A percentile compares a stretch with the other conserved stretches of the same genome.
Conservation (phyloP, 2,888 invertebrate species). For the Drosophila melanosoma region DNA sequence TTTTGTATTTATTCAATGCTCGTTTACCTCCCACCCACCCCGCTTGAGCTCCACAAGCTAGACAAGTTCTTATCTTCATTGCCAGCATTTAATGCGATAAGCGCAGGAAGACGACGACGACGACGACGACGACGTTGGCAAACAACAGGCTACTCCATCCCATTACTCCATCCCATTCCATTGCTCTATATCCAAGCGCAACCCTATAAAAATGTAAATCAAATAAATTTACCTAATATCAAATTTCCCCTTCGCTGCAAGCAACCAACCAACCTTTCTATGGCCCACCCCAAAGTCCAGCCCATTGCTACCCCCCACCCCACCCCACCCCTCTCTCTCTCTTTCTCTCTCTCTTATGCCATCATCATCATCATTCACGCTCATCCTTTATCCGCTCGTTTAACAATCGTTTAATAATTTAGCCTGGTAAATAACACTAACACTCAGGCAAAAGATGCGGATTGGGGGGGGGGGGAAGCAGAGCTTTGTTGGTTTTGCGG, state of each 20-base stretch:
- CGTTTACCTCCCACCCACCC: conserved; percentile 6
- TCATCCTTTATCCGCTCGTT: conserved; percentile 82
- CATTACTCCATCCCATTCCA: conserved; percentile 13
- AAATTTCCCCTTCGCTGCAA: conserved; percentile 76
- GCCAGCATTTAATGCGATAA: conserved; percentile 79
- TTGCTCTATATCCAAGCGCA: conserved; percentile 35
- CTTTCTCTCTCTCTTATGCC: conserved; percentile 26
- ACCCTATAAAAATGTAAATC: conserved; percentile 81
- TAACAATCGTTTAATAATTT: conserved; percentile 83
- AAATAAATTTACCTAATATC: conserved; percentile 83
- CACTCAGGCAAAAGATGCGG: conserved; percentile 57
- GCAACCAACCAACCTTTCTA: conserved; percentile 48
- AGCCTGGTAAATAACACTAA: conserved; percentile 83
- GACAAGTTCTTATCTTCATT: conserved; percentile 74
- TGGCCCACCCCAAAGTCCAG: conserved; percentile 27
- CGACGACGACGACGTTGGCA: conserved; percentile 56
- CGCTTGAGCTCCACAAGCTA: conserved; percentile 33
- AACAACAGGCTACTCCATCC: conserved; percentile 56
- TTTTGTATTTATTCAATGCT: conserved; percentile 72
- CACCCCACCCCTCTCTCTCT: neutral
- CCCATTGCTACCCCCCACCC: neutral
- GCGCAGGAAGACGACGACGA: conserved; percentile 52
- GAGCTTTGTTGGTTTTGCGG: conserved; percentile 38
- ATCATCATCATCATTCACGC: conserved; percentile 80
- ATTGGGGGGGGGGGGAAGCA: conserved; percentile 19